Percentiles rank a stretch among this genome's conserved stretches.
Evolutionary conservation across 2,113 vertebrate species (phyloP).

Genomic region (Ceyx cyanopectus): DNA sequence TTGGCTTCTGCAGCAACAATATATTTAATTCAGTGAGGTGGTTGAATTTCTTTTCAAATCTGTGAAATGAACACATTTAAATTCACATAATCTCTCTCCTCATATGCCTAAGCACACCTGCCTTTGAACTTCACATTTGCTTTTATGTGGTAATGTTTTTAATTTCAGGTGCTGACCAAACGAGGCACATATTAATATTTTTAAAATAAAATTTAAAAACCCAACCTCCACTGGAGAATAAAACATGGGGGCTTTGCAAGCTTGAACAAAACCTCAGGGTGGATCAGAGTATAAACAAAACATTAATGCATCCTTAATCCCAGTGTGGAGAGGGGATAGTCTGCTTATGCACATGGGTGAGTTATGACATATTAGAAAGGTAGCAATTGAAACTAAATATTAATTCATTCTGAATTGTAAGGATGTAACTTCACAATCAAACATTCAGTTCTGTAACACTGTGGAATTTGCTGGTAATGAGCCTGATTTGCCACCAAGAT

Average conservation of each 20-base stretch:
- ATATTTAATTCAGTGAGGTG: neutral
- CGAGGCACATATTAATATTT: neutral
- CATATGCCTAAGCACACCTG: neutral
- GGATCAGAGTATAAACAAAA: constrained; percentile 8
- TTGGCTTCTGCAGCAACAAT: neutral
- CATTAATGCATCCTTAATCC: neutral
- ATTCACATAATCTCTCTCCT: neutral
- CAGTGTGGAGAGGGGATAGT: neutral
- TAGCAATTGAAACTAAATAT: neutral
- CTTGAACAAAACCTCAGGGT: constrained; percentile 17
- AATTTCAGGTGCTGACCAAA: neutral
- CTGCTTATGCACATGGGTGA: neutral
- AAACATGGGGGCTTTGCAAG: neutral
- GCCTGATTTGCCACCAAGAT: neutral
- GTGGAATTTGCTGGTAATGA: neutral
- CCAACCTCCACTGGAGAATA: neutral
- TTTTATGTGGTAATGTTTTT: constrained; percentile 25
- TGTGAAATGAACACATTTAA: neutral
- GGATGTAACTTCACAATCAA: neutral
- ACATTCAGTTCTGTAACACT: neutral
- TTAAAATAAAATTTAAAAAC: neutral
- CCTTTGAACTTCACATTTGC: constrained; percentile 3
- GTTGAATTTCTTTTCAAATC: neutral
- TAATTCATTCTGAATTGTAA: neutral
- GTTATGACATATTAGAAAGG: neutral